Percentiles rank a stretch among this genome's conserved stretches.
Evolutionary conservation across 2,888 invertebrate genomes (phyloP).

Genomic region (Cataglyphis rosenhaueri): DNA sequence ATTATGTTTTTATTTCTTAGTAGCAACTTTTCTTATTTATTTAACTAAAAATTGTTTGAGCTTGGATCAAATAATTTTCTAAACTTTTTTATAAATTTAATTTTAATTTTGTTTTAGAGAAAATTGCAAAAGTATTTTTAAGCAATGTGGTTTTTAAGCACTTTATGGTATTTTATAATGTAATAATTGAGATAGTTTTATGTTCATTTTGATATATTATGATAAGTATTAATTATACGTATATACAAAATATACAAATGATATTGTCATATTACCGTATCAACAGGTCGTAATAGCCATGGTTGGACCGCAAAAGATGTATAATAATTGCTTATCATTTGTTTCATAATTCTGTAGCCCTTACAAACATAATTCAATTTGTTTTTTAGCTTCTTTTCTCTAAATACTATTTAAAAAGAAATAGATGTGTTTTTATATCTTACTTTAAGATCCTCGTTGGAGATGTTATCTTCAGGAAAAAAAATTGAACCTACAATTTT

Average conservation of each 20-base stretch:
- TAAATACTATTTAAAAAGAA: background rate
- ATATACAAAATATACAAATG: background rate
- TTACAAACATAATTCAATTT: slow-evolving; percentile 53
- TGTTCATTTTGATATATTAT: background rate
- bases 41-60: background rate
- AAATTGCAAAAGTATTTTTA: background rate
- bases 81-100: background rate
- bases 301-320: slow-evolving; percentile 79
- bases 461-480: slow-evolving; percentile 77
- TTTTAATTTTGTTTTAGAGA: background rate
- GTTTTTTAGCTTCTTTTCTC: background rate
- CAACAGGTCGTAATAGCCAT: slow-evolving; percentile 79
- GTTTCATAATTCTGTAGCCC: slow-evolving; percentile 79
- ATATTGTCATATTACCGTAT: slow-evolving; percentile 71
- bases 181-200: background rate
- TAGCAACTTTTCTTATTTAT: background rate
- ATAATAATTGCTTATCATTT: slow-evolving; percentile 74
- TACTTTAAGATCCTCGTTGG: slow-evolving; percentile 75
- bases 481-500: slow-evolving; percentile 76
- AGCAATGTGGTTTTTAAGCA: background rate
- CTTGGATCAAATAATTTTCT: background rate
- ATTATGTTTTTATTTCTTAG: background rate
- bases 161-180: background rate
- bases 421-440: background rate
- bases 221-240: background rate